Base-by-base conservation (phyloP, 2,888 invertebrate genomes). In the Dryobota labecula region DNA sequence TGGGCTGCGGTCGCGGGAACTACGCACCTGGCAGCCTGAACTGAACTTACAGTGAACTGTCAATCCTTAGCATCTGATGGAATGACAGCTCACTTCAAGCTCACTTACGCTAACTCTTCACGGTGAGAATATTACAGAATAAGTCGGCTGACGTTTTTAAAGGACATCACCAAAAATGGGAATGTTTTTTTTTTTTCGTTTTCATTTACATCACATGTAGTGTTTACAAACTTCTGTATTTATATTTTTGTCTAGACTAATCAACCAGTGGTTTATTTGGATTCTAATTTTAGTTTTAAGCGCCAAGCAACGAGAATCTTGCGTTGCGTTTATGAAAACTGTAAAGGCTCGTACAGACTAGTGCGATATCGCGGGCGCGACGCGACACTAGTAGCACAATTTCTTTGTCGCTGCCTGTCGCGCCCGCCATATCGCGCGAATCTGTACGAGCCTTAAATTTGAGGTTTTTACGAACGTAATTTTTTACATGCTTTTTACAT, bases 211-310 rank as follows among this genome's bases (percentile, higher is more conserved):
- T n/a, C n/a, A n/a, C 27, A 63, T 20, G 49, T 24, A 30, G 20
- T 20, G 36, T 38, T 13, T 60, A 56, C 15, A 49, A 36, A 27
- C 27, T 56, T 7, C 11, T 13, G 45, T 54, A 69, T 60, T 77
- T 54, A 54, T 36, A 61, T 68, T 54, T 60, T 49, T 54, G 60
- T 54, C 60, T 70, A 60, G 60, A 77, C 70, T 54, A 69, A 77
- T 60, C 78, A 70, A 58, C n/a, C 53, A 41, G 30, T 54, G 30
- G 70, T 60, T 74, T 70, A 47, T 69, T 60, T 36, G 30, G 13
- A 49, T 33, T 76, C 73, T 77, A 60, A 60, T 60, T 70, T 70
- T 74, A 74, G 53, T 49, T 43, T n/a, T 13, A 13, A 47, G 33
- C 56, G 54, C 41, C 41, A 24, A 20, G 41, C 7, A 60, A 41